Evolutionary conservation across 2,113 vertebrate species (phyloP).

Genomic region (Cercopithecus mona): DNA sequence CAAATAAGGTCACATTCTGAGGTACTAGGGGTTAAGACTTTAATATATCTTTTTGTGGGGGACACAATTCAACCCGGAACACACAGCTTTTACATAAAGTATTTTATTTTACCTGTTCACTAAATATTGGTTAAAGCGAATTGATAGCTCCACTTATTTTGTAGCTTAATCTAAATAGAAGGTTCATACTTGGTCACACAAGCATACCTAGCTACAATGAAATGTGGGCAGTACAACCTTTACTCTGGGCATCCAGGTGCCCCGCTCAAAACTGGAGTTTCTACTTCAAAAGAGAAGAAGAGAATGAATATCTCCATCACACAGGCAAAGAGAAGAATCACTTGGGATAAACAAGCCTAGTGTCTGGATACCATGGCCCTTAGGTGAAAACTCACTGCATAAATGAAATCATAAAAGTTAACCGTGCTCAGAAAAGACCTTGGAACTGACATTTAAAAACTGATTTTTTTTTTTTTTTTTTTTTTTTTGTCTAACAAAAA

Average conservation of each 20-base stretch:
- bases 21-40: background rate
- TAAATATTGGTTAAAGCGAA: conserved; percentile 17
- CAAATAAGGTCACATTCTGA: conserved; percentile 10
- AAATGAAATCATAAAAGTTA: conserved; percentile 49
- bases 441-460: conserved; percentile 39
- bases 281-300: background rate
- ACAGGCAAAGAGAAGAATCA: conserved; percentile 22
- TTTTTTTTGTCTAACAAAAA: conserved; percentile 44
- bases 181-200: background rate
- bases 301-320: background rate
- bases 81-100: background rate
- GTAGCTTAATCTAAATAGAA: conserved; percentile 31
- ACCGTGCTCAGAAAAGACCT: conserved; percentile 19
- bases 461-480: background rate
- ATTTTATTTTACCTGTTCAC: conserved; percentile 40
- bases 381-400: conserved; percentile 20
- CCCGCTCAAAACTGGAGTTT: conserved; percentile 45
- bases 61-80: conserved; percentile 1
- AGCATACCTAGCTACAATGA: background rate
- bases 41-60: background rate
- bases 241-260: background rate
- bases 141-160: background rate
- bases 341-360: conserved; percentile 34
- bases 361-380: background rate
- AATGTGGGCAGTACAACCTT: background rate